phyloP scores from a whole-genome alignment of 1,140 invertebrate genomes.

The Philotrypesis tridentata region DNA sequence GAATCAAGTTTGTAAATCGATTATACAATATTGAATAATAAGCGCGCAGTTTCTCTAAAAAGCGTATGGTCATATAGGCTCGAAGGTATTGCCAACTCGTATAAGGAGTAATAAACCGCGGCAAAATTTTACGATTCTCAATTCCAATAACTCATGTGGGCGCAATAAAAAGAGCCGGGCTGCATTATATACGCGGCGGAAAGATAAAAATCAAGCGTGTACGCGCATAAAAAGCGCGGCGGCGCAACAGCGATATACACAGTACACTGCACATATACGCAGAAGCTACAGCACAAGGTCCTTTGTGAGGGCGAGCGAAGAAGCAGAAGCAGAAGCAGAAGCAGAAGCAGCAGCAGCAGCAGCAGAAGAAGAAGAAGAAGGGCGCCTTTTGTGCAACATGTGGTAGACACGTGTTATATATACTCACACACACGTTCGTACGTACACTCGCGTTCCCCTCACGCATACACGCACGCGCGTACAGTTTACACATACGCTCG shows the following conservation, averaged over 20 bases:
- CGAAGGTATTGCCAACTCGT: no score
- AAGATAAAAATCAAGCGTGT: neutral
- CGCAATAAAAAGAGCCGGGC: no score
- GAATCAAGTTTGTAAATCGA: no score
- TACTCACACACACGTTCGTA: slow-evolving; percentile 44
- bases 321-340: slow-evolving; percentile 41
- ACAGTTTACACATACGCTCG: neutral
- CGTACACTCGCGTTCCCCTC: neutral
- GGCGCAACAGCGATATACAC: neutral
- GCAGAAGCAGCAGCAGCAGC: slow-evolving; percentile 3
- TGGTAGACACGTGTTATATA: slow-evolving; percentile 71
- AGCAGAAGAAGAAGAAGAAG: slow-evolving; percentile 53
- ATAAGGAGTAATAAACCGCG: no score
- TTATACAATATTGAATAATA: no score
- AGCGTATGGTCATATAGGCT: no score
- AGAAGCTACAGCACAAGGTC: slow-evolving; percentile 41
- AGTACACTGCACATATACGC: no score
- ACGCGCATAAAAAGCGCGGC: no score
- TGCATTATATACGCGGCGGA: no score
- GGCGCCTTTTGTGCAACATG: slow-evolving; percentile 71
- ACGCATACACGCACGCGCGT: neutral
- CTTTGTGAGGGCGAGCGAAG: slow-evolving; percentile 65
- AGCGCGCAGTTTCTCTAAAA: no score
- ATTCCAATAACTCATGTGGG: no score
- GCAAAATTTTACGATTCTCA: no score